Base-by-base conservation (phyloP, 2,113 vertebrate genomes). In the rat (Rattus norvegicus) region DNA sequence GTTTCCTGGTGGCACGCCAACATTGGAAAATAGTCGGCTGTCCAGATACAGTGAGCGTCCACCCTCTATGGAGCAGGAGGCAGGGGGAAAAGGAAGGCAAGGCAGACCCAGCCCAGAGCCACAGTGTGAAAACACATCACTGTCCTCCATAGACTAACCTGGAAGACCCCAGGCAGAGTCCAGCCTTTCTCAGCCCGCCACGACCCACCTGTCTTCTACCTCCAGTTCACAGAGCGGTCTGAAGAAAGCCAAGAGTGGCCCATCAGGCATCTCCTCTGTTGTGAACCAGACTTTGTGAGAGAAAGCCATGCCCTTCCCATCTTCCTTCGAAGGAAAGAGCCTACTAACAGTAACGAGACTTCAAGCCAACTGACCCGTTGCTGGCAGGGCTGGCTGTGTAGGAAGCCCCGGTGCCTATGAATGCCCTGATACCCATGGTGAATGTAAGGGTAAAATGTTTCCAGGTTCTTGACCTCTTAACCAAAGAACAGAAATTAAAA, bases 131-230 rank as follows among this genome's bases (percentile, higher is more conserved):
- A 30, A 59, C 33, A 14, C 79, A 9, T 63, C 52, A 5, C 33
- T 70, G 33, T 17, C 2, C 76, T 47, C 14, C 2, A 1, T 33
- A 33, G 73, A 19, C 33, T n/a, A 0, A 63, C 56, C 67, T 28
- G 1, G 33, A 28, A 10, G 56, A 69, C 39, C 4, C 3, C 30
- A 43, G 88, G 20, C 2, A 9, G 63, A 79, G 47, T 13, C 3
- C 10, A 28, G 43, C 54, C 43, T 36, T 52, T 10, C 54, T 10
- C 0, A 47, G 28, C 1, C 1, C 9, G 0, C 17, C n/a, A 28
- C 39, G 6, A 13, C 70, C 47, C 9, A 39, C 22, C 36, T 12
- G 0, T 33, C 70, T 43, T 36, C 47, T 1, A 16, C 67, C 36
- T 16, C 43, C 4, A 54, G 54, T 67, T 47, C 39, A 28, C 11